Conservation (phyloP, 2,797 vertebrate species). For the Peromyscus eremicus region DNA sequence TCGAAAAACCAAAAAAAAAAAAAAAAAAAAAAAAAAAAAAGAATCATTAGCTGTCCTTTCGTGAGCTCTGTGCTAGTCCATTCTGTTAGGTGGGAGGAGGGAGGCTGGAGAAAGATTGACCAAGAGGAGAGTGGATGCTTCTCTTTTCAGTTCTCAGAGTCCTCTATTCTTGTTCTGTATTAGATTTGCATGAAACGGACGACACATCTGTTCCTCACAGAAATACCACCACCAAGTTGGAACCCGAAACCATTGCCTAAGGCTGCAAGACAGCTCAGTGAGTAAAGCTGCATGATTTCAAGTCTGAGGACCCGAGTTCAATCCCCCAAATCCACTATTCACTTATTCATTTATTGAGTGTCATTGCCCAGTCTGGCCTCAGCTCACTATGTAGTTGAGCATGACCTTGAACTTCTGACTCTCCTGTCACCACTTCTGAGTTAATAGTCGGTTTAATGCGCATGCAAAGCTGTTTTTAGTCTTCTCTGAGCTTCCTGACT, state of each 20-base stretch:
- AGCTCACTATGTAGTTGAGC: not conserved
- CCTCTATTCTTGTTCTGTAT: not conserved
- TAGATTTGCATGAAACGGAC: not conserved
- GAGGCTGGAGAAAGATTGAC: not conserved
- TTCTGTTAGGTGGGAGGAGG: not conserved
- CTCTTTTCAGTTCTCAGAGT: not conserved
- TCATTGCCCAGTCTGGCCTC: not conserved
- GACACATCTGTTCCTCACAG: not conserved
- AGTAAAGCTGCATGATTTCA: not conserved
- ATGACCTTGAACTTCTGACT: not conserved
- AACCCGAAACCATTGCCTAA: not conserved
- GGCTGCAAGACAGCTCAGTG: not conserved
- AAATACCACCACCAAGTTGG: not conserved
- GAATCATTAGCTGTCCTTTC: not conserved
- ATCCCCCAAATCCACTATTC: not conserved
- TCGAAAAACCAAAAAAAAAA: too few species aligned
- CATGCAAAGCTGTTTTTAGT: not conserved
- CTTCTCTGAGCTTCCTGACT: not conserved
- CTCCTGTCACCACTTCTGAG: not conserved
- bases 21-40: too few species aligned
- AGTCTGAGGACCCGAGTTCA: not conserved
- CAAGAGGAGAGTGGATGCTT: rapidly evolving
- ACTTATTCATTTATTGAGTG: not conserved
- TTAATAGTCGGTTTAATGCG: not conserved
- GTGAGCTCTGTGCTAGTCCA: too few species aligned